phyloP scores from a whole-genome alignment of 2,888 invertebrate species.

The Clunio marinus region DNA sequence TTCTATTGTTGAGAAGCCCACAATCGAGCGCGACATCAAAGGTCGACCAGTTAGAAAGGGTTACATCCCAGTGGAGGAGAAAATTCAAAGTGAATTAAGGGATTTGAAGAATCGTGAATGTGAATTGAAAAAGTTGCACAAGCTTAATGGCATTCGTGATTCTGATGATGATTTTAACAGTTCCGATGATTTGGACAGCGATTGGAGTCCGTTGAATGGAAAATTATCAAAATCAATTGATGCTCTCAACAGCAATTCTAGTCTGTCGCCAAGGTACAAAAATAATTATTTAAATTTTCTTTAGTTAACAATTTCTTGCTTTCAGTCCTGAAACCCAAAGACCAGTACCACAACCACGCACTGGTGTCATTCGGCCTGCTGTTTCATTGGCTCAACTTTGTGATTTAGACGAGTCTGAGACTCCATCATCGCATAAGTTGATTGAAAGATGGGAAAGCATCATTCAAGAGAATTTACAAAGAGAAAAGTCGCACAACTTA shows the following conservation, averaged over 20 bases:
- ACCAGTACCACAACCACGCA: conserved; percentile 49
- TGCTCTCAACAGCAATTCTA: conserved; percentile 50
- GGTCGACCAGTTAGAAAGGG: conserved; percentile 69
- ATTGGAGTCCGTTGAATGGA: conserved; percentile 57
- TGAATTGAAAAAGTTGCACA: conserved; percentile 68
- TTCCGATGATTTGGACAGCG: conserved; percentile 43
- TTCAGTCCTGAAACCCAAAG: conserved; percentile 45
- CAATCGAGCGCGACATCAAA: conserved; percentile 57
- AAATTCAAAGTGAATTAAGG: conserved; percentile 78
- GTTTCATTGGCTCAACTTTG: conserved; percentile 65
- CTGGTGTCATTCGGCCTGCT: conserved; percentile 57
- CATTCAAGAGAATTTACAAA: conserved; percentile 62
- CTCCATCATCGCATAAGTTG: conserved; percentile 64
- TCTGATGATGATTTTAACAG: conserved; percentile 52
- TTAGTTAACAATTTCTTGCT: conserved; percentile 22
- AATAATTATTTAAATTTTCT: not conserved
- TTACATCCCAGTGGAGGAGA: conserved; percentile 79
- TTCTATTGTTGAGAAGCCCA: conserved; percentile 45
- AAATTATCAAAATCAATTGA: conserved; percentile 64
- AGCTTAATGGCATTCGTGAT: conserved; percentile 57
- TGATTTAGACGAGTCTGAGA: conserved; percentile 59
- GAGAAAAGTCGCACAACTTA: conserved; percentile 40
- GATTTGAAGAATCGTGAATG: conserved; percentile 80
- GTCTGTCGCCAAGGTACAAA: conserved; percentile 43
- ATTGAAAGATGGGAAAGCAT: conserved; percentile 80